Evolutionary conservation across 2,113 vertebrate genomes (phyloP).

Genomic region (Gallinago undulata): DNA sequence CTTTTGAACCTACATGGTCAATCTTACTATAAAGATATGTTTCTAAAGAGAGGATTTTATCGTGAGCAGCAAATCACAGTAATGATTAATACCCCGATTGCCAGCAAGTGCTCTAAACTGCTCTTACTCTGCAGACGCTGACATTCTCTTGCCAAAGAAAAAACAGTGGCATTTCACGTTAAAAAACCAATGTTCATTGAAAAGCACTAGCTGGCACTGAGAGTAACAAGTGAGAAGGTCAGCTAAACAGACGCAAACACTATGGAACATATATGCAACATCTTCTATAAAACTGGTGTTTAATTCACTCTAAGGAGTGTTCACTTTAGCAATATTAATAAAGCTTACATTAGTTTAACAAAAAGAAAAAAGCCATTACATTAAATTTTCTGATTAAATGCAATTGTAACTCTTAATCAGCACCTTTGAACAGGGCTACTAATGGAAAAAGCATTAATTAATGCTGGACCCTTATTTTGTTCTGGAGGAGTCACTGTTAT

Average conservation of each 20-base stretch:
- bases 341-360: constrained; percentile 24
- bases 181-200: constrained; percentile 1
- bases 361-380: constrained; percentile 34
- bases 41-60: constrained; percentile 46
- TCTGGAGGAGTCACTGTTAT: neutral
- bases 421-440: constrained; percentile 19
- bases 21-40: constrained; percentile 29
- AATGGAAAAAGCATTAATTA: constrained; percentile 56
- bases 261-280: neutral
- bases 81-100: constrained; percentile 45
- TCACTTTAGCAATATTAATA: constrained; percentile 19
- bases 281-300: neutral
- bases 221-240: constrained; percentile 32
- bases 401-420: constrained; percentile 44
- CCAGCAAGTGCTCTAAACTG: constrained; percentile 19
- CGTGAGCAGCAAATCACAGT: constrained; percentile 5
- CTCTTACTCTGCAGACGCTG: constrained; percentile 35
- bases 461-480: constrained; percentile 6
- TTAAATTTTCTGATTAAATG: constrained; percentile 58
- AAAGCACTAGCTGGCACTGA: neutral
- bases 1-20: neutral
- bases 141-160: constrained; percentile 27
- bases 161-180: constrained; percentile 25
- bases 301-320: neutral
- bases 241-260: neutral